Evolutionary conservation across 2,113 vertebrate genomes (phyloP).

Genomic region (Sinocyclocheilus anophthalmus): DNA sequence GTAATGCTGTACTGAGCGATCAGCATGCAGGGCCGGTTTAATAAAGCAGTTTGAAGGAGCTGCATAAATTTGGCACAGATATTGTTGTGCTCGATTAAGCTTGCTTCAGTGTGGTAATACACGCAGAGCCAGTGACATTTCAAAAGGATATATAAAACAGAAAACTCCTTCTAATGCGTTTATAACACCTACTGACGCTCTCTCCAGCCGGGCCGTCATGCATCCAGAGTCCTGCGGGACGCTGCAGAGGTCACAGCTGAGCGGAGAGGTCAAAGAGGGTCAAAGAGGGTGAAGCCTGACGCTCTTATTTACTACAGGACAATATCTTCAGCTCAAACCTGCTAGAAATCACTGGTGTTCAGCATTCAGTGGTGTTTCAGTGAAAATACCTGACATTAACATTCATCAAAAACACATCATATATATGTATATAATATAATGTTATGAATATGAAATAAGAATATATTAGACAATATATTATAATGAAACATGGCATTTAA

Average conservation of each 20-base stretch:
- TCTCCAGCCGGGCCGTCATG: background rate
- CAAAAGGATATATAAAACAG: background rate
- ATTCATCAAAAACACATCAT: no score
- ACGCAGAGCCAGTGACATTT: background rate
- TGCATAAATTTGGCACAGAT: background rate
- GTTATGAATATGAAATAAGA: no score
- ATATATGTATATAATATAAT: no score
- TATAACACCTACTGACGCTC: background rate
- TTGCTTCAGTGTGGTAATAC: background rate
- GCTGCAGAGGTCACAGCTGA: conserved; percentile 20
- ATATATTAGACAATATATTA: no score
- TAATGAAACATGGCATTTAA: no score
- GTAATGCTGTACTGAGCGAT: no score
- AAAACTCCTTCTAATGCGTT: background rate
- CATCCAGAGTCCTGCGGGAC: background rate
- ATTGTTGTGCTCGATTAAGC: background rate
- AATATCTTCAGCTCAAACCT: background rate
- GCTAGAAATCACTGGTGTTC: background rate
- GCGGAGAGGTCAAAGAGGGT: conserved; percentile 31
- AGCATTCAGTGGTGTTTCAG: background rate
- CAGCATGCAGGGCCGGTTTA: no score
- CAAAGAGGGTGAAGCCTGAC: conserved; percentile 17
- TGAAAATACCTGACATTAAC: no score
- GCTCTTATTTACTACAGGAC: conserved; percentile 23
- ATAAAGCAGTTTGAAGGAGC: no score